Conservation (phyloP, 2,113 vertebrate species). For the Hyla sarda region DNA sequence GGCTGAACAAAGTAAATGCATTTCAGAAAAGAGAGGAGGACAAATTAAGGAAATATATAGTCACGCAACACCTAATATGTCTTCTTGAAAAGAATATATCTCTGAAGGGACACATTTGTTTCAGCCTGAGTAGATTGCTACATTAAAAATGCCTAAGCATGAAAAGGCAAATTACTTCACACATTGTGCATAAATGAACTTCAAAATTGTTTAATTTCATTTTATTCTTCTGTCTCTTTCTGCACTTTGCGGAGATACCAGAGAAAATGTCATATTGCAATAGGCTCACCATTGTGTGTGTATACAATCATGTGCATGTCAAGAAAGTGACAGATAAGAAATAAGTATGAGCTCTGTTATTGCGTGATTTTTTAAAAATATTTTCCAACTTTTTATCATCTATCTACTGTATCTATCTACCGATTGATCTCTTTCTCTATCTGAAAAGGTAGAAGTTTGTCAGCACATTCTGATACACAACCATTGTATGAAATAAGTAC, state of each 20-base stretch:
- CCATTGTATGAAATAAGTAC: no score
- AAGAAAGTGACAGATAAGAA: background rate
- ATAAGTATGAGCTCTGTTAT: background rate
- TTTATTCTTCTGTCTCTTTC: slow-evolving; percentile 28
- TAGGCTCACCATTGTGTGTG: background rate
- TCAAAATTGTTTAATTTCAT: slow-evolving; percentile 53
- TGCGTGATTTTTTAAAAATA: background rate
- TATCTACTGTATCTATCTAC: background rate
- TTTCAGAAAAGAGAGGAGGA: slow-evolving; percentile 57
- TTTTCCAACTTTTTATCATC: background rate
- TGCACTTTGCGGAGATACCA: background rate
- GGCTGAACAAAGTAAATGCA: slow-evolving; percentile 59
- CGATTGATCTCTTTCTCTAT: background rate
- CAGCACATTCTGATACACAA: no score
- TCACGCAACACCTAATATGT: slow-evolving; percentile 60
- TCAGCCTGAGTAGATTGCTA: slow-evolving; percentile 57
- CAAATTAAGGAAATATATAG: slow-evolving; percentile 59
- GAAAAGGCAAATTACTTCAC: slow-evolving; percentile 53
- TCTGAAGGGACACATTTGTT: slow-evolving; percentile 59
- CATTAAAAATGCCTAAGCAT: slow-evolving; percentile 58
- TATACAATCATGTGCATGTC: no score
- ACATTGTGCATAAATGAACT: slow-evolving; percentile 53
- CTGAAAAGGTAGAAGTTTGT: background rate
- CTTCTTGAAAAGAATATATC: slow-evolving; percentile 57
- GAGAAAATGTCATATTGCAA: slow-evolving; percentile 1